These are phyloP conservation scores for Calyptommatus sinebrachiatus DNA, from an alignment of 2,113 vertebrate species.

Conservation along the genomic window DNA sequence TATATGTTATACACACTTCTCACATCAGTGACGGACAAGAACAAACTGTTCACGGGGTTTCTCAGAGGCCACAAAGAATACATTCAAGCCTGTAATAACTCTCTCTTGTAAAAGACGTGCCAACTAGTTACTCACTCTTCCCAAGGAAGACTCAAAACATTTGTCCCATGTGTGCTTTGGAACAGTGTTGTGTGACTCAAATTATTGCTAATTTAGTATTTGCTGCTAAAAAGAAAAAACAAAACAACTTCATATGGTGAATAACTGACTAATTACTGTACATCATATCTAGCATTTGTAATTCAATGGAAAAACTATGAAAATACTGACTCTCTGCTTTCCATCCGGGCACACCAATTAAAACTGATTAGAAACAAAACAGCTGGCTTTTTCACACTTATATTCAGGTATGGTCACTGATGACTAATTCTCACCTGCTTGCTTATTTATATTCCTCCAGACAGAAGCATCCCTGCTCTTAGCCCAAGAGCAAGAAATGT, in stretches of 20 bases:
- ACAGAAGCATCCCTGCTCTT: no score
- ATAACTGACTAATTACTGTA: neutral
- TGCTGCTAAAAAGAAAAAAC: neutral
- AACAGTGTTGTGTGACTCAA: slow-evolving; percentile 14
- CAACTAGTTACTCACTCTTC: slow-evolving; percentile 25
- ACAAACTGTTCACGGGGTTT: slow-evolving; percentile 9
- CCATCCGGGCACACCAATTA: neutral
- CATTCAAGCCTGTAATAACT: slow-evolving; percentile 16
- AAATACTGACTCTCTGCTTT: neutral
- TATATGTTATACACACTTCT: neutral
- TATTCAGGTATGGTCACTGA: no score
- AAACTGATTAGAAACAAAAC: neutral
- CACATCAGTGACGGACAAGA: slow-evolving; percentile 8
- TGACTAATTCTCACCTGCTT: no score
- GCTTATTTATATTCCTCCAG: no score
- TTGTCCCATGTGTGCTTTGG: slow-evolving; percentile 12
- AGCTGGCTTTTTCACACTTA: no score
- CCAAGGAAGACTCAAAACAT: slow-evolving; percentile 17
- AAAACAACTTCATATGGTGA: neutral
- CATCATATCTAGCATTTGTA: slow-evolving; percentile 1
- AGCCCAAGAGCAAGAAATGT: no score
- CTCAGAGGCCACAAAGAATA: slow-evolving; percentile 1
- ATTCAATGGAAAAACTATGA: neutral
- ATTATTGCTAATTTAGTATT: slow-evolving; percentile 23
- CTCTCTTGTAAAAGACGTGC: slow-evolving; percentile 1